Evolutionary conservation across 2,113 vertebrate genomes (phyloP), one percentile per base, ranked within the genome.

Genomic region (Tychaedon coryphoeus): DNA sequence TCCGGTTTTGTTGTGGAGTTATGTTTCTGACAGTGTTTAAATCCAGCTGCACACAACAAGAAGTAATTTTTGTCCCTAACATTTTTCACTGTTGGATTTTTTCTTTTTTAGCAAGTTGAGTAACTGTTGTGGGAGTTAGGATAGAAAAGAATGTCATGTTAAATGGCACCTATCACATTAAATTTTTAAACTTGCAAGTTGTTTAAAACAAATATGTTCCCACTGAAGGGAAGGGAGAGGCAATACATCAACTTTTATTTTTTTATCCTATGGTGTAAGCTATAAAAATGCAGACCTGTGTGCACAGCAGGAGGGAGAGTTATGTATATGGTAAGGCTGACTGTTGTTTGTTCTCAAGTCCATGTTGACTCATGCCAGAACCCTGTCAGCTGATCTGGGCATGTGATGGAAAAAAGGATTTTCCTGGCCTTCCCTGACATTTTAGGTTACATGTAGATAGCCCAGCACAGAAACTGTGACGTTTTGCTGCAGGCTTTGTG

Each of bases 401-500:
- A 84, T 22, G 29, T n/a, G 81, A 58, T 38, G 24, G 40, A 74
- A 65, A 86, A 58, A 73, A 56, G 14, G 4, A 1, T 62, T 92
- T 87, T 54, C 11, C 40, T 87, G 69, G 12, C 25, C 40, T 88
- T 58, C 5, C 20, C 26, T 64, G 31, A 43, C 13, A 16, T 24
- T 88, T 78, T 10, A 47, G 12, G 9, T n/a, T 45, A 25, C 0
- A 0, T 6, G 8, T 62, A 40, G 20, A 9, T 33, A 67, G 48
- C 31, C n/a, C n/a, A 78, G 53, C 31, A 42, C 4, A 56, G 45
- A 45, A 89, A 66, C 28, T 57, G 20, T 85, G 65, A 50, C 33
- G 8, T 61, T 81, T 75, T 72, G 42, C 43, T 69, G 11, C 13
- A 65, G 54, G n/a, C 28, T 15, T 72, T 4, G 1, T 6, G 22